Evolutionary conservation across 2,797 vertebrate genomes (phyloP).

Genomic region (Enteromius viviparus): DNA sequence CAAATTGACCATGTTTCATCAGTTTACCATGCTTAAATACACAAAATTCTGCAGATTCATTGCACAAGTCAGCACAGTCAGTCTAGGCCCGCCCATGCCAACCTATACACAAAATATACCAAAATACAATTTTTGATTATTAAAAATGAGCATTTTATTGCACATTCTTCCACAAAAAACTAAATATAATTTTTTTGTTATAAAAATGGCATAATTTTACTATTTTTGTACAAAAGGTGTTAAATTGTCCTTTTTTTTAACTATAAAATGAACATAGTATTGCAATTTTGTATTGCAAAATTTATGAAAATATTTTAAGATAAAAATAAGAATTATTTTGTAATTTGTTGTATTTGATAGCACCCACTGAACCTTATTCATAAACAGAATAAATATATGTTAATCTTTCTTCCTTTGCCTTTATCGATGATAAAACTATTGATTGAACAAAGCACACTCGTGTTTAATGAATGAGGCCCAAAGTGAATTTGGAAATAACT

Average conservation of each 20-base stretch:
- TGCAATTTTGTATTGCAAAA: background rate
- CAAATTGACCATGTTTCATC: background rate
- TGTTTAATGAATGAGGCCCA: conserved; percentile 33
- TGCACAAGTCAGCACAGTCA: background rate
- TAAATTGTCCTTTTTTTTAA: background rate
- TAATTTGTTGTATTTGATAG: background rate
- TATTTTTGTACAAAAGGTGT: background rate
- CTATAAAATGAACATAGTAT: background rate
- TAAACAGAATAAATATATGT: background rate
- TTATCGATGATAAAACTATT: background rate
- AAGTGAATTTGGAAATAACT: conserved; percentile 24
- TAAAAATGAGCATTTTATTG: background rate
- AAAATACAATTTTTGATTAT: background rate
- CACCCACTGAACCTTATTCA: background rate
- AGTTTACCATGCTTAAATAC: background rate
- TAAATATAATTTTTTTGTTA: background rate
- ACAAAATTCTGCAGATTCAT: background rate
- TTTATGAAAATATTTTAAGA: background rate
- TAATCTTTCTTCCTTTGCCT: conserved; percentile 2
- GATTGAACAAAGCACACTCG: background rate
- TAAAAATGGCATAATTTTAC: background rate
- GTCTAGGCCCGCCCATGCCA: background rate
- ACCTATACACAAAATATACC: background rate
- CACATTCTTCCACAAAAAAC: background rate
- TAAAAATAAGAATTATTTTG: background rate